These are phyloP conservation scores for Heteromyza rotundicornis DNA, from an alignment of 2,888 invertebrate species.

Conservation along the genomic window DNA sequence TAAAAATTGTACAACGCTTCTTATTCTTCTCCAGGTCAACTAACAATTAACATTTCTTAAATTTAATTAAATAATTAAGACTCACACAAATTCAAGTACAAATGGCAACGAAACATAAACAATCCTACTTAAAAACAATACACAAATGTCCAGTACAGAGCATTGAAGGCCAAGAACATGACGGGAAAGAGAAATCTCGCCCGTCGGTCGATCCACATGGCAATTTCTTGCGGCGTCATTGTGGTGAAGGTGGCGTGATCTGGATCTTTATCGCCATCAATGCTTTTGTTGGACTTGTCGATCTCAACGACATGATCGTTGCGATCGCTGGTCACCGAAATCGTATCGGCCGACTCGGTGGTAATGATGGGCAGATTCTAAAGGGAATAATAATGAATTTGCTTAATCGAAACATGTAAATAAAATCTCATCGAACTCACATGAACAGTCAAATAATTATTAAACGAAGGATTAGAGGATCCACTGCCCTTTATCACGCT, in stretches of 20 bases:
- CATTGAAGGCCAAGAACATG: constrained; percentile 54
- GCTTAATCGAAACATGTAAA: too few relatives aligned
- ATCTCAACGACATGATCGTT: constrained; percentile 44
- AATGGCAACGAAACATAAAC: too few relatives aligned
- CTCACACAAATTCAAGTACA: too few relatives aligned
- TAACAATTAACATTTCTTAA: too few relatives aligned
- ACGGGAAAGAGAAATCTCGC: constrained; percentile 51
- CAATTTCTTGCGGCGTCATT: constrained; percentile 58
- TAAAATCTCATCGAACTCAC: constrained; percentile 37
- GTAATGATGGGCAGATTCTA: constrained; percentile 54
- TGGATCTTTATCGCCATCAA: constrained; percentile 21
- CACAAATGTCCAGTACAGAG: constrained; percentile 56
- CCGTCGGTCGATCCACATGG: constrained; percentile 57
- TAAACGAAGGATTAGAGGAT: constrained; percentile 62
- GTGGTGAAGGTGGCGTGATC: constrained; percentile 53
- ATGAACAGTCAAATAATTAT: constrained; percentile 58
- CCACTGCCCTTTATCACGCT: constrained; percentile 65
- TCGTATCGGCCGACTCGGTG: constrained; percentile 53
- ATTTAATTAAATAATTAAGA: too few relatives aligned
- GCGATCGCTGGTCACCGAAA: constrained; percentile 45
- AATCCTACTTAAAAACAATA: constrained; percentile 48
- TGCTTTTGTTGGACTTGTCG: constrained; percentile 41
- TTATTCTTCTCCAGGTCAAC: neutral
- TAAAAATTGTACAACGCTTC: neutral
- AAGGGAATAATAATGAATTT: constrained; percentile 10